Evolutionary conservation across 2,888 invertebrate genomes (phyloP).

Genomic region (Lepidonotus clava): DNA sequence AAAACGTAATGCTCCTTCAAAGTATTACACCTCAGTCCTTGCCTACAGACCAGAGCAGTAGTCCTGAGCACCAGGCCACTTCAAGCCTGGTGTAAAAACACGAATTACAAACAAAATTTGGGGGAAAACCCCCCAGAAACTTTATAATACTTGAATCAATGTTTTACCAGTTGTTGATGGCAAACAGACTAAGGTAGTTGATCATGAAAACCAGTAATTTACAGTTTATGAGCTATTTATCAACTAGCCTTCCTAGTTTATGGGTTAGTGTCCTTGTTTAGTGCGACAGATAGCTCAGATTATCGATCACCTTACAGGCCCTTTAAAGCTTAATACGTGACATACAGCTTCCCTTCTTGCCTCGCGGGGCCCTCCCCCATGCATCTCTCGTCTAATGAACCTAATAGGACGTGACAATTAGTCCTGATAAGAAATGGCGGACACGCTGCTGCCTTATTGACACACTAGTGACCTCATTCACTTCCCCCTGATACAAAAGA

Average conservation of each 20-base stretch:
- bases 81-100: no score
- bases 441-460: background rate
- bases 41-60: no score
- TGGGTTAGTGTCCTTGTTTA: background rate
- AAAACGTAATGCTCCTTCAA: no score
- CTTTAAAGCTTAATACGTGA: background rate
- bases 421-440: background rate
- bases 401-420: background rate
- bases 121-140: no score
- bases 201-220: no score
- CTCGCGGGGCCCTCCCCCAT: no score
- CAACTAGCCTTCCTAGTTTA: background rate
- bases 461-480: conserved; percentile 15
- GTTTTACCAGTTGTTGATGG: background rate
- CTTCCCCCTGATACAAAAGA: no score
- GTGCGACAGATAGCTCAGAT: background rate
- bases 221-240: background rate
- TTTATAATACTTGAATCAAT: background rate
- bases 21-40: no score
- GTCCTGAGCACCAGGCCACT: no score
- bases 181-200: background rate
- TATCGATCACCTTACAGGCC: background rate
- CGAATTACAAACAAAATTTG: no score
- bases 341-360: background rate
- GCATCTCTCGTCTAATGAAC: background rate